Percentiles rank a stretch among this genome's conserved stretches.
Conservation (phyloP, 2,888 invertebrate species). For the Agrotis puta region DNA sequence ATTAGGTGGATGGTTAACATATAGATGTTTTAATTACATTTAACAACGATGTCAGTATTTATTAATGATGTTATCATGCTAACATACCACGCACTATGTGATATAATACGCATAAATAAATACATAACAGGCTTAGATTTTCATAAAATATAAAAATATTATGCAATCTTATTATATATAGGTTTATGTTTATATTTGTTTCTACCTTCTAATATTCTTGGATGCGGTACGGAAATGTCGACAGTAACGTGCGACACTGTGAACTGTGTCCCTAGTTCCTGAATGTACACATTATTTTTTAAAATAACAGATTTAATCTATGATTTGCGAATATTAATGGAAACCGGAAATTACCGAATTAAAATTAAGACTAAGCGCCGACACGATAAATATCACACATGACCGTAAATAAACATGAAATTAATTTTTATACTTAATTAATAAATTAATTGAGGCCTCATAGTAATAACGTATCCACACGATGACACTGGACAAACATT, state of each 20-base stretch:
- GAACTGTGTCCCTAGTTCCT: constrained; percentile 1
- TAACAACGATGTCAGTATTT: constrained; percentile 40
- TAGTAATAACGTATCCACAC: constrained; percentile 22
- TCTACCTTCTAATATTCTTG: constrained; percentile 1
- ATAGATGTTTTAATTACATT: constrained; percentile 40
- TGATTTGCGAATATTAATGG: constrained; percentile 39
- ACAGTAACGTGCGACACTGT: constrained; percentile 7
- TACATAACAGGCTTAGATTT: constrained; percentile 12
- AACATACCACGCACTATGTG: constrained; percentile 22
- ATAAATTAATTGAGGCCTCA: constrained; percentile 13
- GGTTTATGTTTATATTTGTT: background rate
- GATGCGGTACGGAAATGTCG: constrained; percentile 22
- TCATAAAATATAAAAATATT: constrained; percentile 32
- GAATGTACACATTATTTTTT: constrained; percentile 8
- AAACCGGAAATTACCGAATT: constrained; percentile 48
- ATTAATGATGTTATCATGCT: constrained; percentile 45
- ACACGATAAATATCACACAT: background rate
- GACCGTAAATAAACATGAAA: constrained; percentile 15
- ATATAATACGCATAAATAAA: constrained; percentile 33
- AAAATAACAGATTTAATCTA: constrained; percentile 4
- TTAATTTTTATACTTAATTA: constrained; percentile 19
- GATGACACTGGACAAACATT: constrained; percentile 25
- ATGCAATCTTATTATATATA: constrained; percentile 43
- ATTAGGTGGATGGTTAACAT: constrained; percentile 36
- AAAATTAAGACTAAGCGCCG: constrained; percentile 22